Evolutionary conservation across 2,888 invertebrate genomes (phyloP).

Genomic region (Andrena fulva): DNA sequence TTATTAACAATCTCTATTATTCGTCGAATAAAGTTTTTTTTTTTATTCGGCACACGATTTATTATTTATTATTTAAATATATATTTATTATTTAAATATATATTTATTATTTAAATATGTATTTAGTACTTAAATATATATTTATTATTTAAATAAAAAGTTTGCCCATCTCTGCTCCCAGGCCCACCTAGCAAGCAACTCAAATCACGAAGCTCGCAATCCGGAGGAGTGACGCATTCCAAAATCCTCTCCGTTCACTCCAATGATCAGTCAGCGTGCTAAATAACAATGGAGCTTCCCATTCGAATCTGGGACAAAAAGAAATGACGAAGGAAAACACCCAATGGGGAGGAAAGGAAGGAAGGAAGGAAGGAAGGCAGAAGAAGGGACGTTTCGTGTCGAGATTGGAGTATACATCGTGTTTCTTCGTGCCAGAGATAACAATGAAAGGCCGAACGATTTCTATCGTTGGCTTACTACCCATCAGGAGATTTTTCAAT

Average conservation of each 20-base stretch:
- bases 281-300: conserved; percentile 32
- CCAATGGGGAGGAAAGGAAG: background rate
- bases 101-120: too few species aligned
- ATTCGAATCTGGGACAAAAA: conserved; percentile 16
- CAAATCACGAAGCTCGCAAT: conserved; percentile 15
- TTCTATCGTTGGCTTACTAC: conserved; percentile 24
- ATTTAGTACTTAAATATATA: too few species aligned
- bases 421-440: conserved; percentile 14
- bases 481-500: conserved; percentile 27
- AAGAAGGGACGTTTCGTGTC: conserved; percentile 27
- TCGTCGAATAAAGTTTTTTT: too few species aligned
- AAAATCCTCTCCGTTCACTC: background rate
- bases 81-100: too few species aligned
- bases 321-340: background rate
- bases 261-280: conserved; percentile 10
- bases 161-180: too few species aligned
- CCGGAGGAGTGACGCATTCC: background rate
- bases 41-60: too few species aligned
- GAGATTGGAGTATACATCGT: conserved; percentile 45
- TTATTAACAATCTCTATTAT: too few species aligned
- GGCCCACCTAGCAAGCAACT: background rate
- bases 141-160: too few species aligned
- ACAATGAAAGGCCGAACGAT: conserved; percentile 39
- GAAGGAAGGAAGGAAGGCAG: background rate
- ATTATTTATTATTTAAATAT: too few species aligned